These are phyloP conservation scores for Mustelus asterias DNA, from an alignment of 2,113 vertebrate species.

Conservation along the genomic window DNA sequence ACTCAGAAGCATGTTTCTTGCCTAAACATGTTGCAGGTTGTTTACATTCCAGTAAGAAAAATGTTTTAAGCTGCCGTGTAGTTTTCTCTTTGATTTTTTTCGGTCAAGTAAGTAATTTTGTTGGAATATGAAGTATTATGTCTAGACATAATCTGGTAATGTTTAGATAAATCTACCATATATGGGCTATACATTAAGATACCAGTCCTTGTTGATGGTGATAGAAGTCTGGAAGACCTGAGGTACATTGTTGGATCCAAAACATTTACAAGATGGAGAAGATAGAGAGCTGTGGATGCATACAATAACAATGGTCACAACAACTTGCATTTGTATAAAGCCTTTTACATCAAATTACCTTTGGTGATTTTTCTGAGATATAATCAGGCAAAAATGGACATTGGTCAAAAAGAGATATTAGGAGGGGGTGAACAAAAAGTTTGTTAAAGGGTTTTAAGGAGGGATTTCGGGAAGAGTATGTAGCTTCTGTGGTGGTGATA, in stretches of 20 bases:
- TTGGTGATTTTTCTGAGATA: not conserved
- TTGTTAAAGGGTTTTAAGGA: not conserved
- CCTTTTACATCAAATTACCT: not conserved
- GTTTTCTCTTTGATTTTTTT: not conserved
- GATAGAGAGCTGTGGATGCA: not conserved
- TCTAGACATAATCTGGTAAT: not conserved
- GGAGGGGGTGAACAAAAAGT: not conserved
- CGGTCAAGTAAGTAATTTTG: not conserved
- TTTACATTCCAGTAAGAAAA: constrained; percentile 22
- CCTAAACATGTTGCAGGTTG: not conserved
- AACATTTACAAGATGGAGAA: not conserved
- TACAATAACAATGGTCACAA: not conserved
- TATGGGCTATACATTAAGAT: not conserved
- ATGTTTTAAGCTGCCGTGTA: not conserved
- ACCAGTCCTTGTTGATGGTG: not conserved
- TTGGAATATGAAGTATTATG: not conserved
- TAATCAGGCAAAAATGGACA: not conserved
- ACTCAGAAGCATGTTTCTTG: not conserved
- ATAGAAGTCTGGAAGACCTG: not conserved
- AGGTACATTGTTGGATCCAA: not conserved
- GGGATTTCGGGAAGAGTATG: not conserved
- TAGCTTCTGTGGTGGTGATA: not conserved
- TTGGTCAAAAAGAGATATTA: not conserved
- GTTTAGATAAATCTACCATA: not conserved
- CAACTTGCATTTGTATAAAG: not conserved